Evolutionary conservation across 2,888 invertebrate species (phyloP).

Genomic region (Sepiola atlantica): DNA sequence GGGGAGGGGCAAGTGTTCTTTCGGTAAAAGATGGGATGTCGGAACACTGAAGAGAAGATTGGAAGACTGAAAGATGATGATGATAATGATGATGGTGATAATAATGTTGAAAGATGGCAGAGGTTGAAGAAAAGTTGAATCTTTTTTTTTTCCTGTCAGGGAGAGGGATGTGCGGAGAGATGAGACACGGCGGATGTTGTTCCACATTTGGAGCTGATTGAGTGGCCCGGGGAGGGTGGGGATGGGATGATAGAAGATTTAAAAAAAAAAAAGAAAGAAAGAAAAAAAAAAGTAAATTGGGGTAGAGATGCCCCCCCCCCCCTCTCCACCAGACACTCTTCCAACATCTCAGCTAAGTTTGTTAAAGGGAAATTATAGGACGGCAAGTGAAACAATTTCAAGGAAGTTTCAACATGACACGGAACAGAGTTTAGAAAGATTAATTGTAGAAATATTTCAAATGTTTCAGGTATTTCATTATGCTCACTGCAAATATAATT

Average conservation of each 20-base stretch:
- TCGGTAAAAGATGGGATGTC: too few species aligned
- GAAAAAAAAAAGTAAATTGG: too few species aligned
- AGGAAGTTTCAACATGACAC: neutral
- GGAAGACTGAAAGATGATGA: neutral
- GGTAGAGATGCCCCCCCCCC: neutral
- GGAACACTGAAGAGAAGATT: neutral
- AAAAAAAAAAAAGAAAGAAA: neutral
- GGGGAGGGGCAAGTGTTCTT: neutral
- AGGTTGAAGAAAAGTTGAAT: neutral
- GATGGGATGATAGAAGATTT: neutral
- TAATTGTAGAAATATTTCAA: conserved; percentile 22
- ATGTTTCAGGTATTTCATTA: neutral
- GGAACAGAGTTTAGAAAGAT: neutral
- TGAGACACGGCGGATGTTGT: neutral
- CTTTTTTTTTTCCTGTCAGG: neutral
- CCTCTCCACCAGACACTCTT: neutral
- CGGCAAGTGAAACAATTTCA: neutral
- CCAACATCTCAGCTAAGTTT: neutral
- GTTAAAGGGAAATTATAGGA: neutral
- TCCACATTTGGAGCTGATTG: neutral
- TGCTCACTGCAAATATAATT: neutral
- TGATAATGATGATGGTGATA: too few species aligned
- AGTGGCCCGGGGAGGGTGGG: neutral
- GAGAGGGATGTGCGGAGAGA: neutral
- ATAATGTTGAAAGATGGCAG: neutral